Evolutionary conservation across 2,797 vertebrate species (phyloP), one percentile per base, ranked within the genome.

Genomic region (Novumbra hubbsi): DNA sequence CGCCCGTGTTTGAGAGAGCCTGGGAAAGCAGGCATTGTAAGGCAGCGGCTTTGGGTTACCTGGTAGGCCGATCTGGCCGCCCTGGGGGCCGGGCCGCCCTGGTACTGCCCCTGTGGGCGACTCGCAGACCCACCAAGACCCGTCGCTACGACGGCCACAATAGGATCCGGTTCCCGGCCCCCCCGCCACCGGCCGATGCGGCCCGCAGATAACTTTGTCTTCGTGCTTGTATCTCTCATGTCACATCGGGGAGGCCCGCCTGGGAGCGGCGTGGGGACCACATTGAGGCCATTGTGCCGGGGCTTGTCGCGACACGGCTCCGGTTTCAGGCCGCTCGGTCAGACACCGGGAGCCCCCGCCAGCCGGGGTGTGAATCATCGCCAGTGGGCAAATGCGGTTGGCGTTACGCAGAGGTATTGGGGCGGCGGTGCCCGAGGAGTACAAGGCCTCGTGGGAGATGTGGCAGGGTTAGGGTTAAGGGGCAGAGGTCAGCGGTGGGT

Each of bases 151-250:
- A 50, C 77, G 81, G 32, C 63, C 77, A 82, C 82, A 85, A 85
- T 84, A 85, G 84, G 83, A 76, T 89, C 68, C 30, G 55, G 81
- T 89, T 86, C 76, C 87, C 76, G 19, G 65, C 71, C 76, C 81
- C 78, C 80, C 76, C 81, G 76, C 80, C 73, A 19, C 76, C 48
- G 77, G 80, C 77, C 24, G 84, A 89, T 89, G 76, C 77, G 76
- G 78, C 74, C 76, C 71, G 55, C 77, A 84, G 87, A 89, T 89
- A 87, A 80, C 87, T 85, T 87, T 87, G 87, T 89, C 82, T 78
- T 66, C n/a, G 32, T 68, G 76, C 87, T 86, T 89, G 87, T 89
- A 82, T 85, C 86, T 85, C 86, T 85, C 86, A 87, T 89, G 84
- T 85, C 80, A 82, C 84, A 87, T 89, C 86, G 86, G 84, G 86